phyloP scores from a whole-genome alignment of 2,113 vertebrate species.

The Brachionichthys hirsutus region DNA sequence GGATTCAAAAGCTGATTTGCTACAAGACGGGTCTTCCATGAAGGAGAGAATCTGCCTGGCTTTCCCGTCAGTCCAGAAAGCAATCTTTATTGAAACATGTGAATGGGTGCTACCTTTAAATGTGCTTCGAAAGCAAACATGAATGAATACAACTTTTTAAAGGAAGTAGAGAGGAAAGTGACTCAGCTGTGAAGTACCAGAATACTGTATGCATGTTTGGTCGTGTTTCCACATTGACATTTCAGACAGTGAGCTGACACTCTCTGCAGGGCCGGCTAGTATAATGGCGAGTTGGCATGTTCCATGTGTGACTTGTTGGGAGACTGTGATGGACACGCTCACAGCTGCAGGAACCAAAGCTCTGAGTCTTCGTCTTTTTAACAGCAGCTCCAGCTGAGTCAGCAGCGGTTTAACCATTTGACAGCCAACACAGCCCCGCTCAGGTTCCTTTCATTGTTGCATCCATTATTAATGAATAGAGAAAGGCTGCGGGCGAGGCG shows the following conservation, averaged over 20 bases:
- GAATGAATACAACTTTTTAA: no score
- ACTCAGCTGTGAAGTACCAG: no score
- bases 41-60: constrained; percentile 27
- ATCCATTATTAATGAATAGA: constrained; percentile 55
- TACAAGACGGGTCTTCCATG: constrained; percentile 13
- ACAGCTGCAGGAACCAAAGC: constrained; percentile 22
- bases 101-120: no score
- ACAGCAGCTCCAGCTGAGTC: constrained; percentile 32
- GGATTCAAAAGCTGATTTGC: constrained; percentile 34
- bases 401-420: constrained; percentile 48
- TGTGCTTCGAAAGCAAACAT: no score
- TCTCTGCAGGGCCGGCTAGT: constrained; percentile 3
- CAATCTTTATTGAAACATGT: no score
- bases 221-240: constrained; percentile 16
- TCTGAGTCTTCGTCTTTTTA: constrained; percentile 5
- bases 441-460: constrained; percentile 45
- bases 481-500: constrained; percentile 40
- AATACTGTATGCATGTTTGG: no score
- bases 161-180: no score
- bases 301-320: neutral
- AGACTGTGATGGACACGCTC: constrained; percentile 27
- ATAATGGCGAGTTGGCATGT: no score
- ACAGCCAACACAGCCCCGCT: constrained; percentile 28
- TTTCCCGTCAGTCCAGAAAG: neutral
- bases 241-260: constrained; percentile 23